These are phyloP conservation scores for Sus cebifrons DNA, from an alignment of 2,797 vertebrate genomes.

Conservation along the genomic window DNA sequence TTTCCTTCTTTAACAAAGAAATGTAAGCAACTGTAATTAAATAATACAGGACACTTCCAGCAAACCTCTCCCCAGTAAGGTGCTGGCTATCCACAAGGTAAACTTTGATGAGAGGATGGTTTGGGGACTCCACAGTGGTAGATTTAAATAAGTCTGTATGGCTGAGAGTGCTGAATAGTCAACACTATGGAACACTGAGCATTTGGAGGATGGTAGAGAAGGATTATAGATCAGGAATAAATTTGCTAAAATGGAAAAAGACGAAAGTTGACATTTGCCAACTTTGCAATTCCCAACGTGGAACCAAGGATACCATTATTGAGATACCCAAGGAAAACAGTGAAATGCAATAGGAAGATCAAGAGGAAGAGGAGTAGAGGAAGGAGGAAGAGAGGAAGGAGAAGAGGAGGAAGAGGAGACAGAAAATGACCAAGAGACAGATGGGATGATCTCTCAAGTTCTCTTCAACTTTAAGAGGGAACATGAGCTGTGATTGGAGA, in stretches of 20 bases:
- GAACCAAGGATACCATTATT: neutral
- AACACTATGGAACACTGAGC: neutral
- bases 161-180: neutral
- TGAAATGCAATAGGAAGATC: neutral
- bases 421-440: neutral
- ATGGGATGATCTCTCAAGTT: slow-evolving; percentile 9
- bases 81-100: neutral
- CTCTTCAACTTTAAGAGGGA: slow-evolving; percentile 31
- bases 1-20: slow-evolving; percentile 22
- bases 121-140: neutral
- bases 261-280: neutral
- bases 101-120: neutral
- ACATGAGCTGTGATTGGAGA: neutral
- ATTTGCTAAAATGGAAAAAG: neutral
- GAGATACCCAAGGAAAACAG: neutral
- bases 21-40: neutral
- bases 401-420: neutral
- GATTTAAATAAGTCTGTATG: neutral
- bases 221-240: neutral
- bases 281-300: neutral
- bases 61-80: fast-evolving
- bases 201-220: neutral
- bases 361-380: neutral
- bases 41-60: slow-evolving; percentile 18
- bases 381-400: too few species aligned